Base-by-base conservation (phyloP, 1,140 invertebrate species). In the Aphidius ervi region DNA sequence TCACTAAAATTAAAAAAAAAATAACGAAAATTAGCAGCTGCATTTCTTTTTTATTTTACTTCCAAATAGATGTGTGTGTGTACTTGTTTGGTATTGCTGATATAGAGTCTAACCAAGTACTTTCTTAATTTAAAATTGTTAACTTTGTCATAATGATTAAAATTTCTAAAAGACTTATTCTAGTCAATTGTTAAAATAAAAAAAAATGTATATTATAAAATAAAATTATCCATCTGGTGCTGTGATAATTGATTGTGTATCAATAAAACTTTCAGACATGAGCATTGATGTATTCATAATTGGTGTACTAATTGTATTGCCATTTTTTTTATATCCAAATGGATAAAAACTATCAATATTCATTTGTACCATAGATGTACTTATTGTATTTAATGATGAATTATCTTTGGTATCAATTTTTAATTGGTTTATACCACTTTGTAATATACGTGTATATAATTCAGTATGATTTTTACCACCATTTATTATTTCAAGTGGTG, bases 401-500 rank as follows among this genome's bases (percentile, higher is more conserved):
- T 59, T 65, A 0, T 65, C 68, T 20, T 68, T 71, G 9, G 70
- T 61, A 39, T 69, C 72, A 9, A 74, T 59, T 69, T 78, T 79
- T 60, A 84, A 63, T 62, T 82, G 81, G 41, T 80, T 77, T n/a
- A 86, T 82, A 45, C 85, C 82, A 46, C 82, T 82, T 5, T 83
- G 75, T 31, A 87, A 63, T 39, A 84, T 68, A 50, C 85, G 78
- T 56, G 82, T 76, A 54, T 76, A 83, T 16, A 87, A 73, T 71
- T 89, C 88, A 8, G 87, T 77, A 61, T 89, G 86, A 40, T 87
- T 86, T 59, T 76, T 79, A 0, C 92, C 92, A 48, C 92, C 91
- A 59, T 86, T 87, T 5, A 85, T 82, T 50, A 94, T 90, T 73
- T 95, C 90, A 1, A 94, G 82, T 9, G 90, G 84, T 5, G 88